phyloP scores from a whole-genome alignment of 1,140 invertebrate species.

The Atopsyche davidsoni region DNA sequence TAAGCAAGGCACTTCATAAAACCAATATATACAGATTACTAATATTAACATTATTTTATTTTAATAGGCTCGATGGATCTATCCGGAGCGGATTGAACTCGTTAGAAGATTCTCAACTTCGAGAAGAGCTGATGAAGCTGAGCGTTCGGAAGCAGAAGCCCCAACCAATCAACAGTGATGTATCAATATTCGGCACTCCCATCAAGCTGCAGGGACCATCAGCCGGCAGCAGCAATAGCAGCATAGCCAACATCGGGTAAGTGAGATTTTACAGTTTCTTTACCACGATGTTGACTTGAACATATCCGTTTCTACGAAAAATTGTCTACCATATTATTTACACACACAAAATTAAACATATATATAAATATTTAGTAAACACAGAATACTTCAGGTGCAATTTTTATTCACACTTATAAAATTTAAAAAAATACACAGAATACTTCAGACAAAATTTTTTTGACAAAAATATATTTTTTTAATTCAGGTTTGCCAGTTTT shows the following conservation, averaged over 20 bases:
- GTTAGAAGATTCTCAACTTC: constrained; percentile 43
- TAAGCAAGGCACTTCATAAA: no score
- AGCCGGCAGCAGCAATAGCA: constrained; percentile 40
- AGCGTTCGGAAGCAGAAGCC: constrained; percentile 16
- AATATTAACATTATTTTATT: constrained; percentile 1
- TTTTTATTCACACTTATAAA: no score
- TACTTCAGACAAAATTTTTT: no score
- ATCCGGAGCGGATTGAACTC: constrained; percentile 46
- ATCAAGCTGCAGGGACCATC: constrained; percentile 35
- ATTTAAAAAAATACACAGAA: no score
- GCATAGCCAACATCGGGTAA: constrained; percentile 43
- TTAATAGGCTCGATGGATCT: constrained; percentile 42
- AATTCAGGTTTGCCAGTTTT: no score
- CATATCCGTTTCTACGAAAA: no score
- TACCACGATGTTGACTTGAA: not conserved
- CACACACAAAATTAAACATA: no score
- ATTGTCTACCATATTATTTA: no score
- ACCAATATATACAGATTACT: no score
- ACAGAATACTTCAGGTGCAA: no score
- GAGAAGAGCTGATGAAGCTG: constrained; percentile 37
- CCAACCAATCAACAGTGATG: constrained; percentile 16
- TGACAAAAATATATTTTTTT: no score
- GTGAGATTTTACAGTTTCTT: constrained; percentile 16
- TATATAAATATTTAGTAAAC: no score
- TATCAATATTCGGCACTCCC: constrained; percentile 11